Evolutionary conservation across 2,888 invertebrate species (phyloP).

Genomic region (Noctua fimbriata): DNA sequence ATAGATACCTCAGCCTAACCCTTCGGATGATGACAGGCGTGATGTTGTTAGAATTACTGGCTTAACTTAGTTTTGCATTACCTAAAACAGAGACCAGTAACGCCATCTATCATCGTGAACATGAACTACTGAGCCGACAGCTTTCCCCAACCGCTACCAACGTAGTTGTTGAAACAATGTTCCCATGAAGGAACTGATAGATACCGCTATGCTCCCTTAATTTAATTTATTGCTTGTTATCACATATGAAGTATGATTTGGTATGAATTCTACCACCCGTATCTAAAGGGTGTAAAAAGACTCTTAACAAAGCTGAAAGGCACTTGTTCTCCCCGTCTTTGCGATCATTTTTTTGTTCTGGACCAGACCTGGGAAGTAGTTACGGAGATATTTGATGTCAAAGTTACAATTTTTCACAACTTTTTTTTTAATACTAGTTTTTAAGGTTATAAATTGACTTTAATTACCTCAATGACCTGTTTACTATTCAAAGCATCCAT

Average conservation of each 20-base stretch:
- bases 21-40: background rate
- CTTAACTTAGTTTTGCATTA: no score
- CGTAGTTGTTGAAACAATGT: background rate
- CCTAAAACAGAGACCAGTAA: background rate
- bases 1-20: background rate
- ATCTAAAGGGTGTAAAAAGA: no score
- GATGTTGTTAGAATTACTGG: background rate
- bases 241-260: background rate
- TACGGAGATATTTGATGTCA: no score
- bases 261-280: background rate
- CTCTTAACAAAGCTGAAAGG: no score
- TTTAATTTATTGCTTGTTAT: background rate
- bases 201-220: slow-evolving; percentile 15
- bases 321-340: no score
- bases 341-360: no score
- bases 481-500: no score
- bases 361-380: no score
- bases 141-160: background rate
- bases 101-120: slow-evolving; percentile 53
- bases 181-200: slow-evolving; percentile 20
- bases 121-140: slow-evolving; percentile 7
- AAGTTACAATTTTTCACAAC: no score
- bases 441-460: no score
- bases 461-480: no score
- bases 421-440: no score